Evolutionary conservation across 2,888 invertebrate genomes (phyloP), one percentile per base, ranked within the genome.

Genomic region (Nycteola revayana): DNA sequence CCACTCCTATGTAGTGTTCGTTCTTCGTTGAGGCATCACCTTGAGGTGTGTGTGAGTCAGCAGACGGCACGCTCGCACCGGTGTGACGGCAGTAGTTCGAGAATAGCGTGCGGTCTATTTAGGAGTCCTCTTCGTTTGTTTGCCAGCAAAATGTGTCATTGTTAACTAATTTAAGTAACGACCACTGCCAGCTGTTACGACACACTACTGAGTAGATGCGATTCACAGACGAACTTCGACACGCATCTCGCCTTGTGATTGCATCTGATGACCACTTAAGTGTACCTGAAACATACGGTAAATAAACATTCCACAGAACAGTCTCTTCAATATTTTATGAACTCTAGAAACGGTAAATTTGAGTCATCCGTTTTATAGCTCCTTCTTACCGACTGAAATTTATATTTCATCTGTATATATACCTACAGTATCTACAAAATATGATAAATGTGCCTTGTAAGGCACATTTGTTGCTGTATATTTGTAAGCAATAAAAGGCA

Each of bases 61-160:
- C 77, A 75, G 76, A 73, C 79, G 75, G 69, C 72, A 61, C 71
- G 78, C 73, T 78, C 78, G 47, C 52, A 80, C 81, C 83, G 83
- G 82, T 78, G 79, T 82, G 84, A 80, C 84, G 84, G 75, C 66
- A 74, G 66, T 64, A 66, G 73, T 70, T 76, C 77, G 70, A 86
- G 82, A 88, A 88, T 88, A 88, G 88, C 79, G 45, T 71, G 71
- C 69, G 82, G 67, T 79, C 87, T 87, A 87, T 88, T 88, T 88
- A 82, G 75, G 79, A 83, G 74, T 79, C 75, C 77, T 82, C 76
- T 74, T 66, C 65, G 84, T 84, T 83, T 86, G 87, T 87, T 87
- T 88, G 87, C 88, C 88, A 88, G 84, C 79, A 67, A 87, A 79
- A 86, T 88, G 88, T 88, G 88, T 88, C 88, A 88, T 88, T 88